These are phyloP conservation scores for Synanthedon formicaeformis DNA, from an alignment of 2,888 invertebrate species.

Conservation along the genomic window DNA sequence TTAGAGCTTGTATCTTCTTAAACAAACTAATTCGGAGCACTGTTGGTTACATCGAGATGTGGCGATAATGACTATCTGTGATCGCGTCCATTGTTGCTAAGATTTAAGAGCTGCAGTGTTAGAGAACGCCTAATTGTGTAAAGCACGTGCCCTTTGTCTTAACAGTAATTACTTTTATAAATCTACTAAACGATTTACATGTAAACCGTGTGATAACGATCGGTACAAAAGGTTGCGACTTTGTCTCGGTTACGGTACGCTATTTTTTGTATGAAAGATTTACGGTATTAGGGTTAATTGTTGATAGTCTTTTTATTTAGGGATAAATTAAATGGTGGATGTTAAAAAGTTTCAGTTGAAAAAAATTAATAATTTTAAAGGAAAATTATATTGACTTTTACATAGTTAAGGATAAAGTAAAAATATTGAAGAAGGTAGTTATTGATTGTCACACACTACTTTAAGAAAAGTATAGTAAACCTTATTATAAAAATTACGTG, in stretches of 20 bases:
- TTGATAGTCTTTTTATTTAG: too few relatives aligned
- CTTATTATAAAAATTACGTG: too few relatives aligned
- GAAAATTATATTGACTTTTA: too few relatives aligned
- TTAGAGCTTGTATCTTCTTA: constrained; percentile 10
- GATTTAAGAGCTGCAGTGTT: constrained; percentile 30
- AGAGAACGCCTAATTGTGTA: constrained; percentile 27
- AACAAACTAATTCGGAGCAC: constrained; percentile 51
- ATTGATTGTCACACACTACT: too few relatives aligned
- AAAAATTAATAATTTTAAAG: too few relatives aligned
- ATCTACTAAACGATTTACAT: constrained; percentile 50
- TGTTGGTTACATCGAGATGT: constrained; percentile 34
- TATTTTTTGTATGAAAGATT: constrained; percentile 1
- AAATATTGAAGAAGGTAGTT: too few relatives aligned
- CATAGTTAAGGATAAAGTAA: too few relatives aligned
- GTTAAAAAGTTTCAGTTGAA: too few relatives aligned
- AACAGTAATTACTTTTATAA: constrained; percentile 49
- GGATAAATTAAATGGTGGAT: too few relatives aligned
- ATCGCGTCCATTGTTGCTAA: constrained; percentile 49
- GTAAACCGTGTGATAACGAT: constrained; percentile 25
- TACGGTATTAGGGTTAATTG: background rate
- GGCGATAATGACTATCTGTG: constrained; percentile 40
- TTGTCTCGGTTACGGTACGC: constrained; percentile 26
- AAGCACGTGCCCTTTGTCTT: constrained; percentile 44
- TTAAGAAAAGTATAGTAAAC: too few relatives aligned
- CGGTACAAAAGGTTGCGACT: constrained; percentile 33